Conservation (phyloP, 2,888 invertebrate species). For the Adelognathus sp. region DNA sequence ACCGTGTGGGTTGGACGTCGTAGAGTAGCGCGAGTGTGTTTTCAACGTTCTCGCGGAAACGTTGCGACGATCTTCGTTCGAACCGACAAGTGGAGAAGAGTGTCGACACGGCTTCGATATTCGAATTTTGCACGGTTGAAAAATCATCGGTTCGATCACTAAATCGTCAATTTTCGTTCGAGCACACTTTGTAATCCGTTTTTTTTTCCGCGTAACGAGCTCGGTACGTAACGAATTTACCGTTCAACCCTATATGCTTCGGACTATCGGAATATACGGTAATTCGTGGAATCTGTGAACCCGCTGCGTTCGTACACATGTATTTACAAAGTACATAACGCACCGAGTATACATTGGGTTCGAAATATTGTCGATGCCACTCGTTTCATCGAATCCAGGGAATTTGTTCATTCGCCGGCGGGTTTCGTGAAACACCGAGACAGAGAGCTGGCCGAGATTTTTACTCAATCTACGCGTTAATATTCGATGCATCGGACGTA, state of each 20-base stretch:
- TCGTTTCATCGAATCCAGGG: slow-evolving; percentile 43
- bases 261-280: slow-evolving; percentile 26
- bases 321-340: background rate
- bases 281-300: slow-evolving; percentile 18
- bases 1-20: slow-evolving; percentile 6
- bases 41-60: background rate
- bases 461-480: background rate
- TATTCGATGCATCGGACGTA: slow-evolving; percentile 4
- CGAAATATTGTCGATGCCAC: slow-evolving; percentile 15
- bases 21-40: background rate
- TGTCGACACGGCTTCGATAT: background rate
- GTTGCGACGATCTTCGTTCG: background rate
- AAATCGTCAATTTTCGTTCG: slow-evolving; percentile 21
- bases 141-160: slow-evolving; percentile 11
- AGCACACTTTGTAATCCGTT: slow-evolving; percentile 1
- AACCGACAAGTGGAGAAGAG: too few species aligned
- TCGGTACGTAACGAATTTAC: background rate
- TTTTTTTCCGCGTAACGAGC: background rate
- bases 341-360: background rate
- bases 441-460: slow-evolving; percentile 20
- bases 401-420: slow-evolving; percentile 25
- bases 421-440: background rate
- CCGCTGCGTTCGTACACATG: background rate
- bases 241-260: background rate
- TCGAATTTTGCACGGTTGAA: background rate